Base-by-base conservation (phyloP, 1,140 invertebrate species). In the Drosophila cardini region DNA sequence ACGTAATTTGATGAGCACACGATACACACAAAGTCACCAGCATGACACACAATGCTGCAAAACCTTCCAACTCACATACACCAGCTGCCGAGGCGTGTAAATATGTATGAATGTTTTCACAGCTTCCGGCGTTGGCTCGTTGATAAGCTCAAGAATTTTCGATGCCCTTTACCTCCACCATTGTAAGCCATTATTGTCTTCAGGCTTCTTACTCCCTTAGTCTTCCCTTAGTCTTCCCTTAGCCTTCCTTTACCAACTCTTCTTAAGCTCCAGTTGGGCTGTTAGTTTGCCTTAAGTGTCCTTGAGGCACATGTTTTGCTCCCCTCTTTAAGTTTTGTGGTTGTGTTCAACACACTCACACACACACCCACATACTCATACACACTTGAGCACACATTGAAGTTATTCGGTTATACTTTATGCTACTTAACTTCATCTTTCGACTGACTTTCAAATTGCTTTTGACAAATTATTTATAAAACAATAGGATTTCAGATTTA, bases 101-200 rank as follows among this genome's bases (percentile, higher is more conserved):
- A 86, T 86, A 82, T 87, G 82, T 83, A 83, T 87, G 82, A 87
- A 78, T 73, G 79, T 68, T 87, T 78, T 81, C 79, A 79, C 79
- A 86, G 82, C 82, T 86, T 87, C 83, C 82, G 82, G 82, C 82
- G 62, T 76, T 48, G 63, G 53, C 76, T 61, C 83, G 76, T 79
- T 86, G 82, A 86, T 86, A 86, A 86, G 82, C 83, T 48, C 74
- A 87, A 75, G 82, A 86, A 86, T 86, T 87, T 79, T 76, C 87
- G 83, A 50, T 83, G 82, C 82, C 36, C 36, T 38, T 38, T 46
- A 18, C 46, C 82, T 75, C 76, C 65, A 69, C 74, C 75, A 26
- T 46, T 56, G 36, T 57, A 70, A 64, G 55, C 43, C 76, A 60
- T 50, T 63, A 67, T 67, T 67, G 53, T 67, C n/a, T 43, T 30